Evolutionary conservation across 2,797 vertebrate genomes (phyloP), one percentile per base, ranked within the genome.

Genomic region (Momotus momota): DNA sequence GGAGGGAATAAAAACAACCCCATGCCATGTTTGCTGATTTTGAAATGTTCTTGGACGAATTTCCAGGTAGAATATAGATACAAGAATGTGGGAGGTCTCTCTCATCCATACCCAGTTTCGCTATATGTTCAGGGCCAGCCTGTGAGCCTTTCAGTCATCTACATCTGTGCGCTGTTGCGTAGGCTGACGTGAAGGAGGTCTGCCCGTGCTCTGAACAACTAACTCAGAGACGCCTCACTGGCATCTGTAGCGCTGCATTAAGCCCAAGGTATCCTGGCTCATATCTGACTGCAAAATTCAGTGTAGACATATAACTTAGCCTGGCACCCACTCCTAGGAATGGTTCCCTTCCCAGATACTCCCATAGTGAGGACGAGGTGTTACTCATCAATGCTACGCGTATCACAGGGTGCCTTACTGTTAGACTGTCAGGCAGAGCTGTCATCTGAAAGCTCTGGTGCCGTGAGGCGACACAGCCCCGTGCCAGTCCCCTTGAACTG

Each of bases 211-310:
- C 81, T 81, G 70, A 88, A 40, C 60, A 51, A 29, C 82, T 72
- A 12, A 35, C 35, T 35, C 58, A 41, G 89, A 89, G 82, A 71
- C 78, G 73, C 70, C 69, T 90, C 66, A 7, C 54, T 81, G 87
- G 82, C 83, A 70, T 75, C 69, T 78, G 46, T n/a, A 84, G 54
- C 72, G 27, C 29, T 35, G 29, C 95, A 86, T 71, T 62, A 88
- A 94, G 62, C 80, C 70, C 57, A 86, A 74, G 72, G 45, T 90
- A 61, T 67, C 80, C 90, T 95, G 93, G 92, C 88, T 96, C 31
- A 92, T 70, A 90, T 93, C 92, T 96, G 94, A 92, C 71, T 92
- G 86, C 77, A 94, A 97, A 96, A 95, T 92, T 96, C 90, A 86
- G 90, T 43, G 90, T 60, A 96, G 93, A 94, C 86, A 86, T 48